A percentile compares a stretch with the other conserved stretches of the same genome.
Evolutionary conservation across 1,140 invertebrate species (phyloP).

Genomic region (Cyrtorhinus lividipennis): DNA sequence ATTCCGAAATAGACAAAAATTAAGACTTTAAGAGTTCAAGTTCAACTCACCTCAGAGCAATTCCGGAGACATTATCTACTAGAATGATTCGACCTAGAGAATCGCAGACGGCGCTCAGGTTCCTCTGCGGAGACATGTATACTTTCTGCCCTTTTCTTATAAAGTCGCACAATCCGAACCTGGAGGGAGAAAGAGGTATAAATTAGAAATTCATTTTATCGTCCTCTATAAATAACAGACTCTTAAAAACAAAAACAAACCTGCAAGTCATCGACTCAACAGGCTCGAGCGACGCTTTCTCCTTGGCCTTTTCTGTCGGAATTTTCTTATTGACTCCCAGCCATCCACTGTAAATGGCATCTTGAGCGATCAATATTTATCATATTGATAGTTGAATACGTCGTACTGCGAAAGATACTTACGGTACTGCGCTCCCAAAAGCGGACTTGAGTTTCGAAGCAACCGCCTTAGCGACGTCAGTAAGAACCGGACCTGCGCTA

Average conservation of each 20-base stretch:
- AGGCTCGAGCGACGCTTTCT: slow-evolving; percentile 34
- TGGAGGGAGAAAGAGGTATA: slow-evolving; percentile 21
- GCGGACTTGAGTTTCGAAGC: slow-evolving; percentile 72
- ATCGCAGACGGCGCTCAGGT: slow-evolving; percentile 68
- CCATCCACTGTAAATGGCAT: slow-evolving; percentile 34
- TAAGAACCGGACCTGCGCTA: slow-evolving; percentile 50
- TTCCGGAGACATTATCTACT: slow-evolving; percentile 62
- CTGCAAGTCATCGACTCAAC: slow-evolving; percentile 49
- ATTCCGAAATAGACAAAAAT: slow-evolving; percentile 4
- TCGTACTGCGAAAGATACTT: slow-evolving; percentile 31
- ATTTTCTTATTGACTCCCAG: slow-evolving; percentile 38
- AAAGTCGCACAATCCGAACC: slow-evolving; percentile 71
- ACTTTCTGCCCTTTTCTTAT: slow-evolving; percentile 56
- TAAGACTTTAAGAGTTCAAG: not conserved
- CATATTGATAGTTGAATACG: not conserved
- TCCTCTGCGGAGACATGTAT: slow-evolving; percentile 60
- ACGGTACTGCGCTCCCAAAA: slow-evolving; percentile 59
- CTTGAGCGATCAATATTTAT: slow-evolving; percentile 4
- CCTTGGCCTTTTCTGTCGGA: slow-evolving; percentile 29
- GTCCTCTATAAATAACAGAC: not conserved
- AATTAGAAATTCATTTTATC: too few species aligned
- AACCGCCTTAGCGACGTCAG: slow-evolving; percentile 76
- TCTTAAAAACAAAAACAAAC: slow-evolving; percentile 12
- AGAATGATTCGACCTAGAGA: slow-evolving; percentile 72
- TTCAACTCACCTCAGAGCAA: slow-evolving; percentile 50